These are phyloP conservation scores for Bombylius discolor DNA, from an alignment of 2,888 invertebrate species.

Conservation along the genomic window DNA sequence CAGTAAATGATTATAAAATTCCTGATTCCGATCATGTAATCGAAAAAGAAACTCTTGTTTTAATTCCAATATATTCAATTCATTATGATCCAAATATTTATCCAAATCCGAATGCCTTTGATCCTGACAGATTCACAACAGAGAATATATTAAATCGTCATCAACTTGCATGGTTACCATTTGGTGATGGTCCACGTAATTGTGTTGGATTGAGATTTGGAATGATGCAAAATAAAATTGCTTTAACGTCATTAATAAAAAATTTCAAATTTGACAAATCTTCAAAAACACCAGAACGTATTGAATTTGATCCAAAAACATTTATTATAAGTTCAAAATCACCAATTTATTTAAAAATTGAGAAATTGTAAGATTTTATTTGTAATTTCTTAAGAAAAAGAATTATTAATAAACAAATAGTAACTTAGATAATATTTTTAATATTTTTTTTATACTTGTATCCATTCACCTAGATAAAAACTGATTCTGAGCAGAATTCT, in stretches of 20 bases:
- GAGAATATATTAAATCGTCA: constrained; percentile 21
- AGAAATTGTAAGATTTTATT: constrained; percentile 15
- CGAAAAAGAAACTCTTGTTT: constrained; percentile 35
- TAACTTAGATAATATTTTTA: too few relatives aligned
- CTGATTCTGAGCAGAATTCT: too few relatives aligned
- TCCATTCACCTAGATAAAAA: too few relatives aligned
- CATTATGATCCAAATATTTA: constrained; percentile 43
- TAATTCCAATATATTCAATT: constrained; percentile 39
- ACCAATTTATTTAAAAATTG: constrained; percentile 8
- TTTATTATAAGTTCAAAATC: constrained; percentile 1
- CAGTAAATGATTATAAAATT: constrained; percentile 26
- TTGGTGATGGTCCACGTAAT: constrained; percentile 24
- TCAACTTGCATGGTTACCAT: constrained; percentile 21
- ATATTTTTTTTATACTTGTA: too few relatives aligned
- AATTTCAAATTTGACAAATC: neutral
- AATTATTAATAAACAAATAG: too few relatives aligned
- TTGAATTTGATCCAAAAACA: neutral
- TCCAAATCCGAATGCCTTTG: constrained; percentile 43
- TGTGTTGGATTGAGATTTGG: constrained; percentile 9
- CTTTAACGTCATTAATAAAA: neutral
- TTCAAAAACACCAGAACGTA: neutral
- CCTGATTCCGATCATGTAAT: constrained; percentile 23
- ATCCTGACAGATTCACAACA: constrained; percentile 42
- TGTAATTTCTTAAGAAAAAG: too few relatives aligned
- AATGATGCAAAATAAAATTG: constrained; percentile 6